phyloP scores from a whole-genome alignment of 2,888 invertebrate species.

The Sesia bembeciformis region DNA sequence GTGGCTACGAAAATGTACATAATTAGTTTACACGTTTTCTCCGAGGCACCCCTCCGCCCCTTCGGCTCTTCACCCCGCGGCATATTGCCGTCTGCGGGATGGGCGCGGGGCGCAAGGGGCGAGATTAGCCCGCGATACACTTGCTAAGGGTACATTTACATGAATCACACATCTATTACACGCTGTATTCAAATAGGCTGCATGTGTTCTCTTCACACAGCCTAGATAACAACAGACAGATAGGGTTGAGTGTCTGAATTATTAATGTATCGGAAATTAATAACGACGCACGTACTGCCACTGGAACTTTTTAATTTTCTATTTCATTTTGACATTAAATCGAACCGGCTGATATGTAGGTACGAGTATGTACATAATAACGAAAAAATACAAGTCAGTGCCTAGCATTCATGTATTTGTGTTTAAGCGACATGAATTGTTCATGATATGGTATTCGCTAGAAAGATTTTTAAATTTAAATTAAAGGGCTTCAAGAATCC shows the following conservation, averaged over 20 bases:
- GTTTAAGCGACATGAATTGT: no score
- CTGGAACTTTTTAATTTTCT: not conserved
- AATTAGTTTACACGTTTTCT: constrained; percentile 75
- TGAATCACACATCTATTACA: constrained; percentile 67
- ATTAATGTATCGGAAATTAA: not conserved
- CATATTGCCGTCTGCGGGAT: constrained; percentile 38
- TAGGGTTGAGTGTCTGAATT: constrained; percentile 19
- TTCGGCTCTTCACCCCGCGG: constrained; percentile 19
- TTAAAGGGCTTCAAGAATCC: no score
- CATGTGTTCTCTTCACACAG: constrained; percentile 64
- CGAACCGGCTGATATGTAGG: no score
- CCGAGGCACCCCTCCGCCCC: constrained; percentile 40
- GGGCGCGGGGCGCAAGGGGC: constrained; percentile 16
- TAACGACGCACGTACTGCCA: not conserved
- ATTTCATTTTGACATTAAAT: not conserved
- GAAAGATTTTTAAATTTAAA: no score
- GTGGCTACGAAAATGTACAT: constrained; percentile 73
- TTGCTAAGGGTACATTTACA: constrained; percentile 68
- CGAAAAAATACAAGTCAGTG: no score
- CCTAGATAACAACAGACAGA: constrained; percentile 52
- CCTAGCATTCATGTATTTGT: no score
- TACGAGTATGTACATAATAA: no score
- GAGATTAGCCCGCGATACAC: constrained; percentile 62
- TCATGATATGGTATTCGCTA: no score
- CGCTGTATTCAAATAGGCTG: constrained; percentile 50